A percentile compares a stretch with the other conserved stretches of the same genome.
phyloP scores from a whole-genome alignment of 2,113 vertebrate genomes.

The Choloepus hoffmanni region DNA sequence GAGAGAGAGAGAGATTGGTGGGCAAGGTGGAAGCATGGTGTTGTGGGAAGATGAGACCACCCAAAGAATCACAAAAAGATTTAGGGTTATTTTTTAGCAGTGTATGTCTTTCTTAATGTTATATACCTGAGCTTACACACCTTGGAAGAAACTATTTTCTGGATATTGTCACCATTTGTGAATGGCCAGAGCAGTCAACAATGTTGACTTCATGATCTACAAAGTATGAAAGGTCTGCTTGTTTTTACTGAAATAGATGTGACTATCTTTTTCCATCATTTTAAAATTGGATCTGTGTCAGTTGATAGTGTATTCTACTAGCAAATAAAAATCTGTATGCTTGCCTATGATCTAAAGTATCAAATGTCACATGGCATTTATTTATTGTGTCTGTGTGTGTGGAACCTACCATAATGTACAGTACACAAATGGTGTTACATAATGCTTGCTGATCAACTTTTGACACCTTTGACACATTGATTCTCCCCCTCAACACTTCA shows the following conservation, averaged over 20 bases:
- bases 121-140: neutral
- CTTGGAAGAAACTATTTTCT: neutral
- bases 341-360: neutral
- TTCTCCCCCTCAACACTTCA: neutral
- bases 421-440: neutral
- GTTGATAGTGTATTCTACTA: neutral
- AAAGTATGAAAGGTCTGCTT: neutral
- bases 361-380: neutral
- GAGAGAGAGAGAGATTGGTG: neutral
- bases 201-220: neutral
- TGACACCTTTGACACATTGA: neutral
- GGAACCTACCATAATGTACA: neutral
- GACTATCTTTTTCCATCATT: neutral
- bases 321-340: neutral
- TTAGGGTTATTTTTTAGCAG: neutral
- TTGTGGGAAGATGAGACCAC: neutral
- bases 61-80: neutral
- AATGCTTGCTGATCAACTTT: neutral
- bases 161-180: neutral
- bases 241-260: constrained; percentile 18
- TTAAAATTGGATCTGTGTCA: neutral
- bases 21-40: neutral
- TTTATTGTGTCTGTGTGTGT: neutral
- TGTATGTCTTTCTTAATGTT: neutral
- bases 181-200: neutral